Conservation (phyloP, 2,797 vertebrate genomes). For the Scolopax bukidnonensis region DNA sequence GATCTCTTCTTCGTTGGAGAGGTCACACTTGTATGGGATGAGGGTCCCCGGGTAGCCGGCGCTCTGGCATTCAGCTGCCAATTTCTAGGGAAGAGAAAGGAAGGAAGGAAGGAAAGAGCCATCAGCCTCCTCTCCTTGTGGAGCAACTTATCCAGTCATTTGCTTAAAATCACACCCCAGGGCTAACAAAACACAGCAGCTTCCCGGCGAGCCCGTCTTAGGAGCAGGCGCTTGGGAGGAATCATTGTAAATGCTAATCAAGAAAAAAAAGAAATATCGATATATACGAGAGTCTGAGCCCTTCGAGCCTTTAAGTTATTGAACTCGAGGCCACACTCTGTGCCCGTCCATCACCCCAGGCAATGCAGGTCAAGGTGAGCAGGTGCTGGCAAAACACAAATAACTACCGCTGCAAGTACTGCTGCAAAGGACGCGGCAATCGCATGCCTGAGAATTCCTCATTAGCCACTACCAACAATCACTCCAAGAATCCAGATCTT, state of each 20-base stretch:
- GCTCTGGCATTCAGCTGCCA: conserved; percentile 94
- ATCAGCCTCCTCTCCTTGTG: neutral
- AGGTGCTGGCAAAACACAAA: neutral
- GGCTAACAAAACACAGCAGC: neutral
- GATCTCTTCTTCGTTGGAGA: conserved; percentile 95
- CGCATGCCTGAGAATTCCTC: neutral
- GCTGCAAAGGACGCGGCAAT: neutral
- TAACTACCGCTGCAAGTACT: neutral
- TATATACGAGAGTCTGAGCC: neutral
- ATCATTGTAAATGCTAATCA: neutral
- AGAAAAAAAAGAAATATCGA: neutral
- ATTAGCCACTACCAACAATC: neutral
- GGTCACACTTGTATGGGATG: conserved; percentile 94
- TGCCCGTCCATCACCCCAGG: neutral
- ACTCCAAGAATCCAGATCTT: neutral
- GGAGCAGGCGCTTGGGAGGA: neutral
- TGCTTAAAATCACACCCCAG: neutral
- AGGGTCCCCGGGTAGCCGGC: conserved; percentile 91
- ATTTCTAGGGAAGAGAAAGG: conserved; percentile 80
- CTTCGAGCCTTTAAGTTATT: neutral
- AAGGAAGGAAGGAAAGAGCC: neutral
- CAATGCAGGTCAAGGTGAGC: neutral
- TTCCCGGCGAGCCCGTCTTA: accelerated
- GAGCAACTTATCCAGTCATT: neutral
- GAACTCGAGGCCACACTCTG: neutral